Evolutionary conservation across 2,797 vertebrate species (phyloP).

Genomic region (Manis javanica): DNA sequence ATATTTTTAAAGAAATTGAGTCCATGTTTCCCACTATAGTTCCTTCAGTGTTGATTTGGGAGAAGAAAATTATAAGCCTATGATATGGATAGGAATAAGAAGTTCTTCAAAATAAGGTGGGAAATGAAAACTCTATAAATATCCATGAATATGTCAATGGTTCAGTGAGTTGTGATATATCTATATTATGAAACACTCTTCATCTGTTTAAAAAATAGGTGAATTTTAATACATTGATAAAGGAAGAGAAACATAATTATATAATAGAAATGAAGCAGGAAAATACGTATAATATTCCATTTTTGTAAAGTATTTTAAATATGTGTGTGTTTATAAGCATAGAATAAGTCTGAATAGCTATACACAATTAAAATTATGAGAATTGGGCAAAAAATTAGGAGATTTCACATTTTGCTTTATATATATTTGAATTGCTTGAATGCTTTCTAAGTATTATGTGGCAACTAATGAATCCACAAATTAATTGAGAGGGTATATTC

Average conservation of each 20-base stretch:
- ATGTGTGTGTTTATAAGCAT: neutral
- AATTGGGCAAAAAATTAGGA: neutral
- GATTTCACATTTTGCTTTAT: neutral
- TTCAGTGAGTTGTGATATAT: neutral
- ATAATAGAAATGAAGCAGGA: neutral
- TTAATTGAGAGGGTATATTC: neutral
- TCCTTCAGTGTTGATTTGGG: neutral
- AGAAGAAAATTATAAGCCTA: neutral
- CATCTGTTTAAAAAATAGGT: neutral
- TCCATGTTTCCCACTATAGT: neutral
- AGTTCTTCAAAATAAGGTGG: neutral
- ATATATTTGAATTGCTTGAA: neutral
- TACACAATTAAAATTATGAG: neutral
- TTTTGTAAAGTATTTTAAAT: neutral
- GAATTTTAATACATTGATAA: neutral
- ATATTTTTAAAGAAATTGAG: neutral
- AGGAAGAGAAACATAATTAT: neutral
- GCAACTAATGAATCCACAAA: neutral
- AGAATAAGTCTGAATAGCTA: neutral
- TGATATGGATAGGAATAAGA: neutral
- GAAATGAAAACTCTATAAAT: neutral
- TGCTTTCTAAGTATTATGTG: neutral
- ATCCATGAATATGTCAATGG: neutral
- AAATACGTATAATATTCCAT: neutral
- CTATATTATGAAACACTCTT: neutral